Percentiles rank a stretch among this genome's conserved stretches.
These are phyloP conservation scores for Noctuana brunneofusca DNA, from an alignment of 2,888 invertebrate genomes.

Conservation along the genomic window DNA sequence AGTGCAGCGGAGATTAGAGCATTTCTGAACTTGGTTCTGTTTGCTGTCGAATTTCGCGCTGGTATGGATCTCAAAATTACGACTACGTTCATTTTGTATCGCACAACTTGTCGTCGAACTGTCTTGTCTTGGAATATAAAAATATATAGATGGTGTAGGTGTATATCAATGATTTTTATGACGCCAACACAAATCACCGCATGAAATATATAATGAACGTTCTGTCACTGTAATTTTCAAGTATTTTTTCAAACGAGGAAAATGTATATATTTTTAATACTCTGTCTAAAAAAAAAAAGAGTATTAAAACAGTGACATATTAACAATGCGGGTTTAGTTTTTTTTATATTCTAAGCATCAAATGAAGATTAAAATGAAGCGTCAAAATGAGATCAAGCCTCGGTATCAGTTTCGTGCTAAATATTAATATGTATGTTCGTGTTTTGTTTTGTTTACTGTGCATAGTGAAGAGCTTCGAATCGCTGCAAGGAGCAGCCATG, in stretches of 20 bases:
- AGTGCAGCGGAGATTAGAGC: conserved; percentile 68
- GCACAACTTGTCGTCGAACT: conserved; percentile 6
- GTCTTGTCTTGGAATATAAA: neutral
- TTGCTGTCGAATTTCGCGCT: conserved; percentile 56
- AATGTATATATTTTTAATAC: too few species aligned
- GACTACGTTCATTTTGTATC: conserved; percentile 39
- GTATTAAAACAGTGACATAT: neutral
- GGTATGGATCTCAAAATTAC: conserved; percentile 67
- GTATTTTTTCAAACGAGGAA: neutral
- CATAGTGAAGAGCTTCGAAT: conserved; percentile 54
- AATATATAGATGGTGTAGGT: neutral
- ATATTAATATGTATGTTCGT: conserved; percentile 49
- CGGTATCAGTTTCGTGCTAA: conserved; percentile 58
- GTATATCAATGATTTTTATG: neutral
- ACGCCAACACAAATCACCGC: neutral
- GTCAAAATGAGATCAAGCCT: conserved; percentile 45
- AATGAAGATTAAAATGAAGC: too few species aligned
- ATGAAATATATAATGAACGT: neutral
- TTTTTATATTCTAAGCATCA: conserved; percentile 12
- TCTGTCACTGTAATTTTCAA: neutral
- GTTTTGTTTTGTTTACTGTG: conserved; percentile 67
- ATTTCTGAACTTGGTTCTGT: conserved; percentile 65
- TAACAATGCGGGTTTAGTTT: neutral
- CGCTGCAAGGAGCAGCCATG: conserved; percentile 55
- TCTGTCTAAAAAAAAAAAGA: too few species aligned